Percentiles rank a stretch among this genome's conserved stretches.
phyloP scores from a whole-genome alignment of 2,797 vertebrate species.

The Lepus townsendii region DNA sequence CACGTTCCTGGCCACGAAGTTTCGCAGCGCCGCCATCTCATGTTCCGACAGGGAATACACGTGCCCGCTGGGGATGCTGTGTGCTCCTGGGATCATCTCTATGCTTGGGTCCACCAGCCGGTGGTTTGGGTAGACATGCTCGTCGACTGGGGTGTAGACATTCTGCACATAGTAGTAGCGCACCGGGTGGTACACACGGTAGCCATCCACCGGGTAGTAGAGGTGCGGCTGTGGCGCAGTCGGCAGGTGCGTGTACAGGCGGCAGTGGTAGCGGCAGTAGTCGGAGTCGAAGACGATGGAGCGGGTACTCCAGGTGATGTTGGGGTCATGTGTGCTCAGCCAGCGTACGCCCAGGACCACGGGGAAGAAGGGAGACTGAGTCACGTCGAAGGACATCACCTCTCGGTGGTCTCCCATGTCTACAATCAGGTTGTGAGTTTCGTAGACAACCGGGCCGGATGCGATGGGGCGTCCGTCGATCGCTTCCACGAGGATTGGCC shows the following conservation, averaged over 20 bases:
- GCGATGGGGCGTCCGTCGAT: conserved; percentile 82
- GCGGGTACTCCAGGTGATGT: conserved; percentile 82
- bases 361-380: conserved; percentile 82
- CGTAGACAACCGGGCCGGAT: conserved; percentile 80
- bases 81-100: conserved; percentile 79
- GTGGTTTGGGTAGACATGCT: conserved; percentile 77
- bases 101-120: conserved; percentile 68
- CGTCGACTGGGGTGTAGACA: conserved; percentile 81
- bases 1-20: conserved; percentile 80
- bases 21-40: conserved; percentile 79
- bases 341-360: conserved; percentile 83
- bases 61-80: conserved; percentile 79
- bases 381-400: conserved; percentile 80
- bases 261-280: conserved; percentile 81
- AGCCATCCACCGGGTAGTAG: conserved; percentile 71
- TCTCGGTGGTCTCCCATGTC: conserved; percentile 83
- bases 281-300: conserved; percentile 81
- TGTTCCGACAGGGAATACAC: conserved; percentile 78
- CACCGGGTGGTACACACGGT: conserved; percentile 76
- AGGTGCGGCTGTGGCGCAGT: neutral
- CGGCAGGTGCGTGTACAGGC: conserved; percentile 71
- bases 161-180: conserved; percentile 82
- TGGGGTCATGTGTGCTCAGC: conserved; percentile 81
- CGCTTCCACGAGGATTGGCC: conserved; percentile 82
- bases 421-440: conserved; percentile 77